Conservation (phyloP, 2,113 vertebrate species). For the Marmota monax region DNA sequence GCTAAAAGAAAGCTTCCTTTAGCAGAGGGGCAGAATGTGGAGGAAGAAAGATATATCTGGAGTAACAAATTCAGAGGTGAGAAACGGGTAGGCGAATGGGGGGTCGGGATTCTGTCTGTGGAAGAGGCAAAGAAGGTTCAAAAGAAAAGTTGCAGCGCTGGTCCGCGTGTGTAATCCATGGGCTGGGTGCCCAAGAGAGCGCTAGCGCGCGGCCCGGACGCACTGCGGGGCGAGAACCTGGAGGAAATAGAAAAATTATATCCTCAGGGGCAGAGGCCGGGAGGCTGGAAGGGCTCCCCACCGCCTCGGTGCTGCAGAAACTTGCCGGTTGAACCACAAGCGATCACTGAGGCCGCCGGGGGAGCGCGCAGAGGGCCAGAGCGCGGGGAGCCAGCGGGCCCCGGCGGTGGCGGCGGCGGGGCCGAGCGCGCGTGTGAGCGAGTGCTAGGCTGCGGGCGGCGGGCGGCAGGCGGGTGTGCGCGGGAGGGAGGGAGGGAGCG, state of each 20-base stretch:
- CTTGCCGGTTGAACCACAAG: not conserved
- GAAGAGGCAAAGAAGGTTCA: not conserved
- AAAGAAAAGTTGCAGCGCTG: constrained; percentile 71
- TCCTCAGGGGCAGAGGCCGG: not conserved
- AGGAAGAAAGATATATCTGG: constrained; percentile 29
- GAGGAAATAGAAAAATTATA: constrained; percentile 49
- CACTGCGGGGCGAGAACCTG: constrained; percentile 73
- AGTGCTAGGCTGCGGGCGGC: constrained; percentile 61
- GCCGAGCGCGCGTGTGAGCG: constrained; percentile 60
- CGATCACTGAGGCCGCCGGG: not conserved
- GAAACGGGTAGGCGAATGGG: not conserved
- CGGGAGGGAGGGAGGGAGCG: constrained; percentile 69
- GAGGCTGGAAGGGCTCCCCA: not conserved
- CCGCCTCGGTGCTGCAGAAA: not conserved
- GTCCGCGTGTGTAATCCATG: not conserved
- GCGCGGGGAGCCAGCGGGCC: not conserved
- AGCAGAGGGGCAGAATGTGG: constrained; percentile 32
- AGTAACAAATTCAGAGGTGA: constrained; percentile 60
- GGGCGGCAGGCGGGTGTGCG: constrained; percentile 53
- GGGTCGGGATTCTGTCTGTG: not conserved
- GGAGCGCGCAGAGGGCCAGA: not conserved
- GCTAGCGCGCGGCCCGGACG: constrained; percentile 73
- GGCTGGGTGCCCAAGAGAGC: constrained; percentile 67
- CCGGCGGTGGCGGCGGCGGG: not conserved
- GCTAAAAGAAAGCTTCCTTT: constrained; percentile 45